A percentile compares a stretch with the other conserved stretches of the same genome.
Evolutionary conservation across 2,113 vertebrate species (phyloP).

Genomic region (Xenotilapia longispinis): DNA sequence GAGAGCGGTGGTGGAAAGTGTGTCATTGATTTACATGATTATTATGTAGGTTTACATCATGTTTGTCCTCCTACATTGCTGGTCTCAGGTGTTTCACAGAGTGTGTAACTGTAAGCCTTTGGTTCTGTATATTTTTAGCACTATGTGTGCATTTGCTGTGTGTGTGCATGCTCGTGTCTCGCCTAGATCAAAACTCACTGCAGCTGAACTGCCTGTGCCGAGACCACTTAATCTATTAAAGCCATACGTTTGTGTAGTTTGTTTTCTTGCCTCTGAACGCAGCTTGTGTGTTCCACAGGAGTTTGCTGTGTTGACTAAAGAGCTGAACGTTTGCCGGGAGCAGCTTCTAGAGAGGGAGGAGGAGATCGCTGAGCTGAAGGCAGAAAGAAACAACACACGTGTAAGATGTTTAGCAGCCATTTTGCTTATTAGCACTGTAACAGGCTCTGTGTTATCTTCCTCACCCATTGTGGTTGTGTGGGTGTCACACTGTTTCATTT

Average conservation of each 20-base stretch:
- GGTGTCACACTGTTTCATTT: slow-evolving; percentile 28
- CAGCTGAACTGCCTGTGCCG: not conserved
- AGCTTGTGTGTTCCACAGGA: slow-evolving; percentile 73
- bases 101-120: not conserved
- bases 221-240: slow-evolving; percentile 8
- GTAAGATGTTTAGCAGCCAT: slow-evolving; percentile 63
- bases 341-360: slow-evolving; percentile 91
- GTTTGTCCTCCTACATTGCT: not conserved
- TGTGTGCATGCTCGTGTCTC: not conserved
- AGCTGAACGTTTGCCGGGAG: slow-evolving; percentile 88
- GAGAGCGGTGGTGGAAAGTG: slow-evolving; percentile 31
- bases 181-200: not conserved
- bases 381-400: slow-evolving; percentile 90
- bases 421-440: slow-evolving; percentile 53
- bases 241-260: slow-evolving; percentile 14
- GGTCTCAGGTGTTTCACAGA: slow-evolving; percentile 33
- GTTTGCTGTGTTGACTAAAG: slow-evolving; percentile 90
- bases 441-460: slow-evolving; percentile 36
- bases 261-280: slow-evolving; percentile 45
- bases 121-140: not conserved
- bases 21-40: slow-evolving; percentile 55
- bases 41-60: slow-evolving; percentile 47
- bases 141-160: not conserved
- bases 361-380: slow-evolving; percentile 90
- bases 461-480: slow-evolving; percentile 45